Conservation (phyloP, 53 echinoderm and acorn worm species). For the Apostichopus leukothele region DNA sequence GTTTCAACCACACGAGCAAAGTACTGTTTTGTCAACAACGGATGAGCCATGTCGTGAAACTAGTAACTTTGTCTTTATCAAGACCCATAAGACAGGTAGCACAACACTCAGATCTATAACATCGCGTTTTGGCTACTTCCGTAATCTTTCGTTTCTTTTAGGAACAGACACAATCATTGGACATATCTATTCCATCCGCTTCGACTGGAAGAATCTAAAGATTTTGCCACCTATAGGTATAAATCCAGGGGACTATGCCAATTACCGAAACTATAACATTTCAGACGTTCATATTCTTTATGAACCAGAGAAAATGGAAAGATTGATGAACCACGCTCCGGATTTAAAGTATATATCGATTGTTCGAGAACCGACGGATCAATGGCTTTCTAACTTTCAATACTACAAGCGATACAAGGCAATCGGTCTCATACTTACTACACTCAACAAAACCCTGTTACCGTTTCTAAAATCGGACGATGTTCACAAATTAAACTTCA, state of each 20-base stretch:
- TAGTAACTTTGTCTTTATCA: constrained; percentile 56
- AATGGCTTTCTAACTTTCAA: constrained; percentile 57
- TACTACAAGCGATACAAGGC: constrained; percentile 50
- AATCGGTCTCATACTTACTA: background rate
- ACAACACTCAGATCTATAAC: constrained; percentile 53
- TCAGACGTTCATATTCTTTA: constrained; percentile 50
- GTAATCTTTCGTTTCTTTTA: constrained; percentile 53
- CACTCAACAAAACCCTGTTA: background rate
- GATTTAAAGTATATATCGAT: constrained; percentile 57
- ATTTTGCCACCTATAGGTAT: constrained; percentile 51
- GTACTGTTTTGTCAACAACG: background rate
- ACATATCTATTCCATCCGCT: constrained; percentile 21
- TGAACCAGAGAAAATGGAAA: constrained; percentile 26
- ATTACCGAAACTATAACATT: constrained; percentile 55
- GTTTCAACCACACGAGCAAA: no score
- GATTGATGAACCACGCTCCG: background rate
- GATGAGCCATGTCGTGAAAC: constrained; percentile 5
- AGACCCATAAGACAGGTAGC: constrained; percentile 67
- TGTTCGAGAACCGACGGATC: constrained; percentile 56
- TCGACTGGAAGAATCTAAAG: background rate
- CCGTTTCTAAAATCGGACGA: background rate
- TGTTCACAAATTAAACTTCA: background rate
- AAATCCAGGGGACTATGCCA: constrained; percentile 21
- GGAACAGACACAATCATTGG: constrained; percentile 5
- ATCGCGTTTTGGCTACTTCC: constrained; percentile 51